Conservation (phyloP, 2,113 vertebrate genomes). For the Chaetura pelagica region DNA sequence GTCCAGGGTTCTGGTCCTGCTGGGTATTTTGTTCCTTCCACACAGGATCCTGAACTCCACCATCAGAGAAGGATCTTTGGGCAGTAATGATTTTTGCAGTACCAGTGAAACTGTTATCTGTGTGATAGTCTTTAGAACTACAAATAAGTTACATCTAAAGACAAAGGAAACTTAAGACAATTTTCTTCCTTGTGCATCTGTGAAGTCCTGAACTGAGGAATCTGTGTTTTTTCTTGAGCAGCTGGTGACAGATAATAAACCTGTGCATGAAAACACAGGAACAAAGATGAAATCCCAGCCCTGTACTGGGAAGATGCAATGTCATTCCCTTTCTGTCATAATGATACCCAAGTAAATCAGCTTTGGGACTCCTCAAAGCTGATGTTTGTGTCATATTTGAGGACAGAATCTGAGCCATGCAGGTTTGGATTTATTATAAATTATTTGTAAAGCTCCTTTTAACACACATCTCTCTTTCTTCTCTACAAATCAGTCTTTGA, state of each 20-base stretch:
- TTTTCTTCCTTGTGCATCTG: not conserved
- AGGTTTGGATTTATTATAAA: not conserved
- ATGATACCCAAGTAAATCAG: not conserved
- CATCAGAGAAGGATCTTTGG: not conserved
- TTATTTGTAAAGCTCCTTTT: not conserved
- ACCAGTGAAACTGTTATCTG: not conserved
- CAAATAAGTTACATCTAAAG: not conserved
- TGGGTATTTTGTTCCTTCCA: too few relatives aligned
- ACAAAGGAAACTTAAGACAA: not conserved
- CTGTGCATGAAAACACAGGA: not conserved
- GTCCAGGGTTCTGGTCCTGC: too few relatives aligned
- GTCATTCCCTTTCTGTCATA: not conserved
- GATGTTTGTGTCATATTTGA: not conserved
- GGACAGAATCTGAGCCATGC: not conserved
- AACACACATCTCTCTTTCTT: not conserved
- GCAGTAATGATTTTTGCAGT: not conserved
- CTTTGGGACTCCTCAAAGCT: not conserved
- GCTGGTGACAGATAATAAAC: not conserved
- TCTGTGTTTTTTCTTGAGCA: not conserved
- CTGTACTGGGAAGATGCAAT: accelerated
- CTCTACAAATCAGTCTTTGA: not conserved
- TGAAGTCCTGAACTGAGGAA: not conserved
- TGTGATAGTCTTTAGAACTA: not conserved
- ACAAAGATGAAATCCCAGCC: not conserved
- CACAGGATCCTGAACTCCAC: too few relatives aligned